phyloP scores from a whole-genome alignment of 2,113 vertebrate species.

The Barnardius zonarius region DNA sequence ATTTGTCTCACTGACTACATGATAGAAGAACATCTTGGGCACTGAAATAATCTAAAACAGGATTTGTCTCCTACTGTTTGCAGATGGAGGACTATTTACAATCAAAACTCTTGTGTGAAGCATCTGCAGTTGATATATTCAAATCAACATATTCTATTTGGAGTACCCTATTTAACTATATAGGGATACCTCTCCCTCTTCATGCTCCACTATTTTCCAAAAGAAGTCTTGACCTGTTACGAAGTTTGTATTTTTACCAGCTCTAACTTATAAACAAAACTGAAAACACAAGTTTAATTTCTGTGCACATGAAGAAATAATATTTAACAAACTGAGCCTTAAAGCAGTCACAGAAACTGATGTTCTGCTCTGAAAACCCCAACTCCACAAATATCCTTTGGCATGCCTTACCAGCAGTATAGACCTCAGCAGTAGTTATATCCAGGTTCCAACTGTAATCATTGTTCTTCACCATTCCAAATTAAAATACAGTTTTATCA shows the following conservation, averaged over 20 bases:
- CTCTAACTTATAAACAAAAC: background rate
- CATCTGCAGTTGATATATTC: background rate
- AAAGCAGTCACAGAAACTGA: background rate
- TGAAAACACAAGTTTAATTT: background rate
- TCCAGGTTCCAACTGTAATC: conserved; percentile 48
- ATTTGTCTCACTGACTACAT: background rate
- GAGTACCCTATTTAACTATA: background rate
- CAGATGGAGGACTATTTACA: background rate
- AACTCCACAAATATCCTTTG: background rate
- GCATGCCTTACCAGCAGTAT: conserved; percentile 58
- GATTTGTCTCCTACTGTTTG: background rate
- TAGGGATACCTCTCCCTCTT: background rate
- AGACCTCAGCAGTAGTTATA: conserved; percentile 73
- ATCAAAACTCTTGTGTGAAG: background rate
- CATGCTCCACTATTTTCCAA: background rate
- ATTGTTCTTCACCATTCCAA: conserved; percentile 46
- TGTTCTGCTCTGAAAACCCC: background rate
- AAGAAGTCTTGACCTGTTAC: background rate
- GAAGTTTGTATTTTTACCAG: background rate
- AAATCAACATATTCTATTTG: background rate
- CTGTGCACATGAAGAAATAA: background rate
- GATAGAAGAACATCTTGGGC: background rate
- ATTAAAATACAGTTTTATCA: conserved; percentile 50
- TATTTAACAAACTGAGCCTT: background rate
- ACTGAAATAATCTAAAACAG: background rate